phyloP scores from a whole-genome alignment of 1,140 invertebrate genomes.

The Trissolcus basalis region DNA sequence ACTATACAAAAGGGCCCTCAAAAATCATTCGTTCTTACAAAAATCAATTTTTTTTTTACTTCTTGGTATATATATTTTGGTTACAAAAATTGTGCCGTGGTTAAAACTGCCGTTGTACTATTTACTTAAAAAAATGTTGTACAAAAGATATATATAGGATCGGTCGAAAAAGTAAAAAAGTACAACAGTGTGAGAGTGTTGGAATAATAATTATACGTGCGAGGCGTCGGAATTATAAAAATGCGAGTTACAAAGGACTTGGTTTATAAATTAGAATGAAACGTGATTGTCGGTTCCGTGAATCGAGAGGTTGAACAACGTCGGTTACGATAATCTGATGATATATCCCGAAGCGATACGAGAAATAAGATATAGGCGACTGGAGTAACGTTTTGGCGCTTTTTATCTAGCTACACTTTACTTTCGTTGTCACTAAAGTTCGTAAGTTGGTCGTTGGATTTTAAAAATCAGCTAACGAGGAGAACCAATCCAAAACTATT shows the following conservation, averaged over 20 bases:
- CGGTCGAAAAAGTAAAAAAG: no score
- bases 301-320: conserved; percentile 5
- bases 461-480: conserved; percentile 37
- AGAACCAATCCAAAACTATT: conserved; percentile 20
- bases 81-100: no score
- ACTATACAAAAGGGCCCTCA: conserved; percentile 24
- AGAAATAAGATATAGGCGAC: conserved; percentile 6
- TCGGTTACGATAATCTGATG: background rate
- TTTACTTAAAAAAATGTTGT: no score
- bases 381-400: conserved; percentile 21
- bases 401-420: conserved; percentile 39
- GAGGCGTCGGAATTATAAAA: background rate
- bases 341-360: conserved; percentile 36
- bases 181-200: no score
- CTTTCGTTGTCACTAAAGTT: conserved; percentile 57
- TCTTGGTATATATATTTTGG: no score
- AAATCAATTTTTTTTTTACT: background rate
- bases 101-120: no score
- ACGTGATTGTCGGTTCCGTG: conserved; percentile 40
- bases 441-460: conserved; percentile 48
- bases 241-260: background rate
- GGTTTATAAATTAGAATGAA: conserved; percentile 33
- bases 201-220: no score
- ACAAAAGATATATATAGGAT: no score
- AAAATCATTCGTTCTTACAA: background rate